phyloP scores from a whole-genome alignment of 1,140 invertebrate genomes.

The Branchinecta lindahli region DNA sequence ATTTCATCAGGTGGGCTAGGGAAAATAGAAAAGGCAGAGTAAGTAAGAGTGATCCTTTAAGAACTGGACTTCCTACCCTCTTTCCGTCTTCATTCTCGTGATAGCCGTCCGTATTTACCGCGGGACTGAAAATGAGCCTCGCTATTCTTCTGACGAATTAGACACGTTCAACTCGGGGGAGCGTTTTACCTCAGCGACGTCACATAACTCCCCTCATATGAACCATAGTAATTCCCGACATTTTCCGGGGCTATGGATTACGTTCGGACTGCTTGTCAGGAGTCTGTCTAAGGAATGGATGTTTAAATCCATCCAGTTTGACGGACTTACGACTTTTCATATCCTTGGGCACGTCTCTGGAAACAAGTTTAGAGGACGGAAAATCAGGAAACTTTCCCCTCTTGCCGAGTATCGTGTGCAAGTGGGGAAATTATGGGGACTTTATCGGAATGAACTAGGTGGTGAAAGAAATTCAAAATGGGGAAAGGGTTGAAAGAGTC shows the following conservation, averaged over 20 bases:
- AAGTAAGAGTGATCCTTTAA: too few species aligned
- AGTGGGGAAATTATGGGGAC: neutral
- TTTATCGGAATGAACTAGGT: constrained; percentile 2
- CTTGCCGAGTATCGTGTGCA: neutral
- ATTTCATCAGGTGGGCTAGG: too few species aligned
- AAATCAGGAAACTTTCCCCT: neutral
- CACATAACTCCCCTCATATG: neutral
- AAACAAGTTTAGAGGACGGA: neutral
- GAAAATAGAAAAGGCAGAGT: too few species aligned
- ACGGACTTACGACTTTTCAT: constrained; percentile 10
- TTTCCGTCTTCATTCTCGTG: too few species aligned
- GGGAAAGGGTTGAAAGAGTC: too few species aligned
- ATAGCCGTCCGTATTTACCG: too few species aligned
- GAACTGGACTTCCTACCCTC: too few species aligned
- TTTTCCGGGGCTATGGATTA: neutral
- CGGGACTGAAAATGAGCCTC: too few species aligned
- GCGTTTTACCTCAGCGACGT: neutral
- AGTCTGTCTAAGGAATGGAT: constrained; percentile 6
- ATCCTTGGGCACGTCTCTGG: neutral
- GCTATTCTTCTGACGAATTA: neutral
- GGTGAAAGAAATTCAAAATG: neutral
- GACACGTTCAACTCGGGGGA: neutral
- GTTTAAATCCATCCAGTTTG: constrained; percentile 3
- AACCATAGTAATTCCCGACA: neutral
- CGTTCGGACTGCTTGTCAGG: neutral